Conservation (phyloP, 2,113 vertebrate species). For the Cavia porcellus region DNA sequence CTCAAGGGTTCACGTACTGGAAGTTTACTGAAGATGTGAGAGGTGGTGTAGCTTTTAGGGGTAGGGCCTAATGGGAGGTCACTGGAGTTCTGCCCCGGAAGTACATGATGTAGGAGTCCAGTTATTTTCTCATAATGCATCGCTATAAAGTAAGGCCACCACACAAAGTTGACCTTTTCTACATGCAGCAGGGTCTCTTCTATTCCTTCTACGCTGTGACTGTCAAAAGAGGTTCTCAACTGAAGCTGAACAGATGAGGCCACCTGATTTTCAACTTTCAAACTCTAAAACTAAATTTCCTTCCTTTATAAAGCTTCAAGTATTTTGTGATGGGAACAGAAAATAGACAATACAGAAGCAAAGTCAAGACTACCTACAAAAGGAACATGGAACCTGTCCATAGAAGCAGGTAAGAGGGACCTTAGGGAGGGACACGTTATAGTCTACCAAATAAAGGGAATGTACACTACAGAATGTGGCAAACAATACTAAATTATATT, state of each 20-base stretch:
- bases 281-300: background rate
- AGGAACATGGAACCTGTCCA: background rate
- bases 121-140: background rate
- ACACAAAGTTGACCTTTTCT: background rate
- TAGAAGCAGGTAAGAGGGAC: background rate
- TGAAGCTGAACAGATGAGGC: background rate
- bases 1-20: background rate
- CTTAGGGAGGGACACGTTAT: background rate
- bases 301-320: background rate
- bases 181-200: background rate
- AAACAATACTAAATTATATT: background rate
- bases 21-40: background rate
- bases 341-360: background rate
- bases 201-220: background rate
- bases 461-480: background rate
- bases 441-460: background rate
- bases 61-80: background rate
- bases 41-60: background rate
- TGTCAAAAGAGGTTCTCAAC: background rate
- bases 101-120: background rate
- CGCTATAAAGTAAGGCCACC: background rate
- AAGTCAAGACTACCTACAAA: conserved; percentile 46
- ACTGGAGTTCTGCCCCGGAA: background rate
- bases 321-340: background rate
- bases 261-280: background rate